A percentile compares a stretch with the other conserved stretches of the same genome.
Evolutionary conservation across 2,797 vertebrate species (phyloP).

Genomic region (Carduelis carduelis): DNA sequence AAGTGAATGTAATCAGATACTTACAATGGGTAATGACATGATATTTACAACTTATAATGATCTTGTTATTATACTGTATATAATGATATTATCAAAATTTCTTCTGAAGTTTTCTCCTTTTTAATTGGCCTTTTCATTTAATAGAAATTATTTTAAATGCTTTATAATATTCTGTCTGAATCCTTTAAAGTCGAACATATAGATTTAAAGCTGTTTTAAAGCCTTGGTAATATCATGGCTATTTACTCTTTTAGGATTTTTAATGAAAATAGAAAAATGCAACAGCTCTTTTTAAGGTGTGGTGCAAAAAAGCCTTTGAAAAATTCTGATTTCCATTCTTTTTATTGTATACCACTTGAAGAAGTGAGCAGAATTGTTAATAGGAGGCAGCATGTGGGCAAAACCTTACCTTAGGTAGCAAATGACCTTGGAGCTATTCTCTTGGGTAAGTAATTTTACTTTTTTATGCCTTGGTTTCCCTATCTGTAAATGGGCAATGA

Average conservation of each 20-base stretch:
- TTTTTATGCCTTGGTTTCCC: constrained; percentile 16
- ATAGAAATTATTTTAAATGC: constrained; percentile 56
- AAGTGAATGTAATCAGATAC: constrained; percentile 74
- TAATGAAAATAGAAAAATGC: constrained; percentile 33
- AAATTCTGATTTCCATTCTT: constrained; percentile 70
- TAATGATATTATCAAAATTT: constrained; percentile 66
- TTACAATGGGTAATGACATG: constrained; percentile 66
- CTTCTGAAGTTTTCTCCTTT: constrained; percentile 52
- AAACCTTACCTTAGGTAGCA: constrained; percentile 34
- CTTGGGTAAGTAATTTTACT: background rate
- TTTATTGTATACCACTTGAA: constrained; percentile 58
- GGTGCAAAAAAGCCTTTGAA: constrained; percentile 54
- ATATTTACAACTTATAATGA: constrained; percentile 68
- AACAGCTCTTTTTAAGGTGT: constrained; percentile 67
- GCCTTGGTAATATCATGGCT: constrained; percentile 55
- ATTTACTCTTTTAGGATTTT: constrained; percentile 37
- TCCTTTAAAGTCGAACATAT: constrained; percentile 43
- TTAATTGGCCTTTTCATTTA: constrained; percentile 56
- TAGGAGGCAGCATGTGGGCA: constrained; percentile 45
- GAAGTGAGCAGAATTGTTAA: constrained; percentile 61
- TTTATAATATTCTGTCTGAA: constrained; percentile 8
- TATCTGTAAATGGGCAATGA: background rate
- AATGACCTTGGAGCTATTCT: constrained; percentile 50
- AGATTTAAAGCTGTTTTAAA: constrained; percentile 46
- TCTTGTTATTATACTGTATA: constrained; percentile 61